phyloP scores from a whole-genome alignment of 2,888 invertebrate genomes.

The Leucania comma region DNA sequence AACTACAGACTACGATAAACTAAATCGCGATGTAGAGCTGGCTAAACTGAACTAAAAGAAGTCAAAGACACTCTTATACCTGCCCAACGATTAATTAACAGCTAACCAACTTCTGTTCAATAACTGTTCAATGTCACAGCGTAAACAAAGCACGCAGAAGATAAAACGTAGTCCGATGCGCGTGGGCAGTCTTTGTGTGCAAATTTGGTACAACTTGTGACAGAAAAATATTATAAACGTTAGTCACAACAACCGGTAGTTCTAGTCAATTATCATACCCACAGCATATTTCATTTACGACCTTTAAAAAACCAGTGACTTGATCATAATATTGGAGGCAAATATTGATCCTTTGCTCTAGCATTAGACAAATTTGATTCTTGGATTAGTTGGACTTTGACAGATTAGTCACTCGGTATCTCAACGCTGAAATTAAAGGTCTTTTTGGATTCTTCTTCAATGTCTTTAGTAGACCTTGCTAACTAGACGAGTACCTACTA shows the following conservation, averaged over 20 bases:
- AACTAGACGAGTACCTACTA: background rate
- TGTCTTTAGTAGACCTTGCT: background rate
- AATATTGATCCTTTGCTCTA: background rate
- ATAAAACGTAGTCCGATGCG: constrained; percentile 59
- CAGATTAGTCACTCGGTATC: background rate
- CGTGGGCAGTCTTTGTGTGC: constrained; percentile 74
- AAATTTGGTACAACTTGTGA: constrained; percentile 67
- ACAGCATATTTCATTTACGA: constrained; percentile 29
- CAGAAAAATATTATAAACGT: constrained; percentile 67
- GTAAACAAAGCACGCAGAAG: constrained; percentile 69
- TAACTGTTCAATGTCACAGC: constrained; percentile 31
- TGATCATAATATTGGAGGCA: background rate
- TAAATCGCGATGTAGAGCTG: background rate
- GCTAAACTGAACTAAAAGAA: background rate
- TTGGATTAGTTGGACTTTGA: background rate
- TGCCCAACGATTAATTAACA: background rate
- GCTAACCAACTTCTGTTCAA: constrained; percentile 20
- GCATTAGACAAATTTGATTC: background rate
- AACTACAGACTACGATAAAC: no score
- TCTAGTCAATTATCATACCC: constrained; percentile 53
- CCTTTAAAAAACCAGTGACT: constrained; percentile 17
- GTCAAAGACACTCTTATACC: background rate
- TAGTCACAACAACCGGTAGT: constrained; percentile 66
- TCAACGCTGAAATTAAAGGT: background rate
- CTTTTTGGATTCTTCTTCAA: background rate